Evolutionary conservation across 1,140 invertebrate species (phyloP), one percentile per base, ranked within the genome.

Genomic region (Conus ventricosus): DNA sequence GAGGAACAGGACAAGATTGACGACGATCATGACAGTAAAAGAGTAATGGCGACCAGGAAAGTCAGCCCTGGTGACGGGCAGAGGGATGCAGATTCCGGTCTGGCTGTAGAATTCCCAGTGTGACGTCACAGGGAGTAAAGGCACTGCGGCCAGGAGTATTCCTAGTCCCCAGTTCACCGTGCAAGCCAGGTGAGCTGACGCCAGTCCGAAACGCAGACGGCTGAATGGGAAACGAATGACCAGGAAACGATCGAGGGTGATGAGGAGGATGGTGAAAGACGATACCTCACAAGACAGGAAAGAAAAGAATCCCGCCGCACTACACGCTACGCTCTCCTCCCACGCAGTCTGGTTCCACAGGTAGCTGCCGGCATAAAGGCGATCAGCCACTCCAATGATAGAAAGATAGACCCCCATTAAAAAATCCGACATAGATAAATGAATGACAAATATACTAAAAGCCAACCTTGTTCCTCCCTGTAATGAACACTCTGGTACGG

Each of bases 331-430:
- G 23, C 87, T 84, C 5, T 84, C 76, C 83, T 89, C 88, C 93
- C 93, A 93, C 0, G 53, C 15, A 4, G 67, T 57, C 17, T 90
- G 92, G 53, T 92, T 75, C 53, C 88, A 89, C 13, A 89, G 85
- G 83, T 93, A 93, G 17, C 63, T 54, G 27, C 92, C 92, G 54
- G 89, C 80, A 67, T 91, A 93, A 7, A 84, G 55, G 15, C 82
- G 76, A 80, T 93, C 93, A 4, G 91, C 91, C 20, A 89, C 67
- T 8, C 90, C 92, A 51, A 93, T 92, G 15, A 93, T 90, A 4
- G 90, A 55, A 60, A 93, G 75, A 81, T 93, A 93, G 6, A 93
- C 60, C 10, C 93, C 93, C 93, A 93, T 93, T 39, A 92, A 75
- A 53, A 93, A 89, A 84, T 93, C 93, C 39, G 92, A 91, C 23